Conservation (phyloP, 2,888 invertebrate species). For the Eremobia ochroleuca region DNA sequence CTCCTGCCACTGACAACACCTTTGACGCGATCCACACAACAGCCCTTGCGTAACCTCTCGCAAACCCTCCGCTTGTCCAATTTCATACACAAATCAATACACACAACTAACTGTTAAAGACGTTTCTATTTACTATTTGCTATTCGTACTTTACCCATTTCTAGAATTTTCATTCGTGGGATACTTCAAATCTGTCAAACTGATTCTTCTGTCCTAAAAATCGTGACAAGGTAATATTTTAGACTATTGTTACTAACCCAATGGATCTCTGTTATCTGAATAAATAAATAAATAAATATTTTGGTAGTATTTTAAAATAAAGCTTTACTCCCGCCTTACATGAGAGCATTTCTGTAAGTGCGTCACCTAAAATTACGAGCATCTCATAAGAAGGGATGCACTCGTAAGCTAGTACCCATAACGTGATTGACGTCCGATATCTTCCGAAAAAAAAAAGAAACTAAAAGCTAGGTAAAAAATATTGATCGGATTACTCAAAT, state of each 20-base stretch:
- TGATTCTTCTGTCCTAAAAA: neutral
- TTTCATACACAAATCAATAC: constrained; percentile 81
- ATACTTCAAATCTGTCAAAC: neutral
- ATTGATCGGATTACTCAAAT: constrained; percentile 87
- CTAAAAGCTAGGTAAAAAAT: constrained; percentile 79
- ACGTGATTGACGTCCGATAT: constrained; percentile 60
- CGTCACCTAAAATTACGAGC: constrained; percentile 1
- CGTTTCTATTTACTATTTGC: constrained; percentile 76
- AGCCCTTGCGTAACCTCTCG: constrained; percentile 84
- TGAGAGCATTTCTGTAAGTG: neutral
- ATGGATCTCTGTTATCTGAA: too few species aligned
- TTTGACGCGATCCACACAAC: constrained; percentile 81
- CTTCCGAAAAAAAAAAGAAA: constrained; percentile 56
- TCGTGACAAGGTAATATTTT: too few species aligned
- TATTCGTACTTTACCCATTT: constrained; percentile 17
- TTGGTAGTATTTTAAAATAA: too few species aligned
- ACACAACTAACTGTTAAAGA: constrained; percentile 73
- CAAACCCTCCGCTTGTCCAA: constrained; percentile 81
- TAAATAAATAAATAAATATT: too few species aligned
- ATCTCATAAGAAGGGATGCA: neutral
- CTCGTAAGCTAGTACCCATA: constrained; percentile 48
- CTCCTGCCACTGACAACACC: constrained; percentile 86
- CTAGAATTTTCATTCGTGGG: neutral
- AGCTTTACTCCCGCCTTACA: too few species aligned
- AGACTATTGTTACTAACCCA: too few species aligned